Evolutionary conservation across 2,113 vertebrate genomes (phyloP).

Genomic region (Actenoides lindsayi): DNA sequence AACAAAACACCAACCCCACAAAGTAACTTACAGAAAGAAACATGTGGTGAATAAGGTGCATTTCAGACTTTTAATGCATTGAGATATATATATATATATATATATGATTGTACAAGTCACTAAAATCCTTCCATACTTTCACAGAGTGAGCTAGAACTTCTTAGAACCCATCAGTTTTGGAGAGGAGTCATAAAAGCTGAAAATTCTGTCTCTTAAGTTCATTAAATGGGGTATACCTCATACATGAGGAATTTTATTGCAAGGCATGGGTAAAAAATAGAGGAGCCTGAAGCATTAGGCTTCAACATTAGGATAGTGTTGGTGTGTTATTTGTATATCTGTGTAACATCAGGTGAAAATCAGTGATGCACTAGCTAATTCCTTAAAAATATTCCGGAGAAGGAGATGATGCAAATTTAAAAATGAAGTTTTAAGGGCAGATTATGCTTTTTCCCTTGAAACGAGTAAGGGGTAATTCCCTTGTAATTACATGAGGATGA

Average conservation of each 20-base stretch:
- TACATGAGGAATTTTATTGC: neutral
- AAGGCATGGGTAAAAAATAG: neutral
- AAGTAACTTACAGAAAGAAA: neutral
- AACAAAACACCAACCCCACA: neutral
- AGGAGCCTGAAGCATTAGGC: neutral
- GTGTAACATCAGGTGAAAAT: neutral
- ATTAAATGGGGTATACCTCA: neutral
- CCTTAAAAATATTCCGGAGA: neutral
- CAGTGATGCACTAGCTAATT: neutral
- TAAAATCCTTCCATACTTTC: neutral
- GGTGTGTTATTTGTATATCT: neutral
- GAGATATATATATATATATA: neutral
- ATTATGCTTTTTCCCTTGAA: conserved; percentile 37
- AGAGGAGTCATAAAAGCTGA: neutral
- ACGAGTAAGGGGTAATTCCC: conserved; percentile 9
- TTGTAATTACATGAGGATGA: conserved; percentile 31
- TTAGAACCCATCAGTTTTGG: neutral
- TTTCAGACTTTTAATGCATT: conserved; percentile 34
- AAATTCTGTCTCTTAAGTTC: neutral
- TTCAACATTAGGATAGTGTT: neutral
- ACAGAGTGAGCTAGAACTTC: neutral
- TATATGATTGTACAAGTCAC: neutral
- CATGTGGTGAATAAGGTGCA: neutral
- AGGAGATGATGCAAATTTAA: neutral
- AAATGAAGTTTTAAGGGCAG: conserved; percentile 27